Base-by-base conservation (phyloP, 1,140 invertebrate genomes). In the Pseudoatta argentina region DNA sequence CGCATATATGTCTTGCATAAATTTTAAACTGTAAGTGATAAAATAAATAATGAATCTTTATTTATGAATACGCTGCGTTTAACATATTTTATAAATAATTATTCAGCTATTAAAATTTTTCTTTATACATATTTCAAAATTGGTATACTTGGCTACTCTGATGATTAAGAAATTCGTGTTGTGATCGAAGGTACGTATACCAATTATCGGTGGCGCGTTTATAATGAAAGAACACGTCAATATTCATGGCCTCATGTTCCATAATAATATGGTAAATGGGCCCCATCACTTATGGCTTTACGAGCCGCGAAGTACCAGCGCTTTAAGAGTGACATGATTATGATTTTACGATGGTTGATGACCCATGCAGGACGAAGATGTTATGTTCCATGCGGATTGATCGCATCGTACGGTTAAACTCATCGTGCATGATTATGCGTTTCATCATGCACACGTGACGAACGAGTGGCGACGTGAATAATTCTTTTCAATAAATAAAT, bases 251-350 rank as follows among this genome's bases (percentile, higher is more conserved):
- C 72, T 85, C 78, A 79, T 88, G 85, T 83, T 66, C 66, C 81
- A 79, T 91, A 92, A 93, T 93, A 92, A 94, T 93, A 94, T 93
- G 92, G 90, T 93, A 93, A 94, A 93, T 92, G 91, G 85, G 85
- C 88, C 91, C 91, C 90, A 85, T 92, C 89, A 86, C 81, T 92
- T 92, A 91, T 91, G 87, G 89, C 85, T 93, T 94, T 94, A 94
- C 91, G 91, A 94, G 91, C 86, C 89, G 91, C 86, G 87, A 94
- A 93, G 85, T 87, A 76, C 72, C 89, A 88, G 77, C 85, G 83
- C 86, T 87, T 88, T 73, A 78, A 51, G 85, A 79, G 53, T 91
- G 91, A 92, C 92, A 91, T 86, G 91, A 94, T 94, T 93, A 92
- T 86, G 39, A 44, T 92, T 92, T 93, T 79, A 91, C 77, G 63